phyloP scores from a whole-genome alignment of 2,797 vertebrate species.

The Chelidonichthys spinosus region DNA sequence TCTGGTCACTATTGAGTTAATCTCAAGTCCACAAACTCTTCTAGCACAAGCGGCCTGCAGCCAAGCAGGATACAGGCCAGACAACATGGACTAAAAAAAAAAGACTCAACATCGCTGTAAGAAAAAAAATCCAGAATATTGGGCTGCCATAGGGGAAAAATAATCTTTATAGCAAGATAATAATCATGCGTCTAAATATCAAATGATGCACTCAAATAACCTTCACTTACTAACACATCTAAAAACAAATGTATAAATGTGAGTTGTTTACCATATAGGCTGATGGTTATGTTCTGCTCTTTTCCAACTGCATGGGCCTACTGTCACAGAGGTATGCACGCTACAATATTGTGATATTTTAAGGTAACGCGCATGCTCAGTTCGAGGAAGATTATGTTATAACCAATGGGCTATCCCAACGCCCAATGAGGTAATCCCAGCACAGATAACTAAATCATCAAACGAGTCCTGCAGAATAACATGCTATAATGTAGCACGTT shows the following conservation, averaged over 20 bases:
- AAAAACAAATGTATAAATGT: constrained; percentile 68
- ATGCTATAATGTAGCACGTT: constrained; percentile 29
- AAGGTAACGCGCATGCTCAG: constrained; percentile 81
- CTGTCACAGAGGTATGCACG: constrained; percentile 68
- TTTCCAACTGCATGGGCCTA: constrained; percentile 70
- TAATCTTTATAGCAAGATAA: constrained; percentile 40
- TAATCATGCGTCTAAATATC: constrained; percentile 43
- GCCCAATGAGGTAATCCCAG: constrained; percentile 74
- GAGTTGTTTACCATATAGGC: constrained; percentile 70
- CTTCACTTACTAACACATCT: constrained; percentile 40
- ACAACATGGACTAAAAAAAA: constrained; percentile 50
- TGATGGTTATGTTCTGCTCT: constrained; percentile 70
- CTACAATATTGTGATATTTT: constrained; percentile 71
- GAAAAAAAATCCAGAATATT: constrained; percentile 21
- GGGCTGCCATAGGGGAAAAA: constrained; percentile 11
- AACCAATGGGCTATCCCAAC: constrained; percentile 78
- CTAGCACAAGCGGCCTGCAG: constrained; percentile 58
- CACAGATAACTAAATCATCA: constrained; percentile 72
- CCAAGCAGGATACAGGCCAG: constrained; percentile 65
- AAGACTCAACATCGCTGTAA: constrained; percentile 42
- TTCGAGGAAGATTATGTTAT: constrained; percentile 67
- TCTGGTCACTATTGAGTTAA: constrained; percentile 74
- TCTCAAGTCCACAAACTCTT: constrained; percentile 67
- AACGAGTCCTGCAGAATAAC: constrained; percentile 56
- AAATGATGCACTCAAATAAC: constrained; percentile 39